Percentiles rank a stretch among this genome's conserved stretches.
Evolutionary conservation across 2,888 invertebrate genomes (phyloP).

Genomic region (Theretra japonica): DNA sequence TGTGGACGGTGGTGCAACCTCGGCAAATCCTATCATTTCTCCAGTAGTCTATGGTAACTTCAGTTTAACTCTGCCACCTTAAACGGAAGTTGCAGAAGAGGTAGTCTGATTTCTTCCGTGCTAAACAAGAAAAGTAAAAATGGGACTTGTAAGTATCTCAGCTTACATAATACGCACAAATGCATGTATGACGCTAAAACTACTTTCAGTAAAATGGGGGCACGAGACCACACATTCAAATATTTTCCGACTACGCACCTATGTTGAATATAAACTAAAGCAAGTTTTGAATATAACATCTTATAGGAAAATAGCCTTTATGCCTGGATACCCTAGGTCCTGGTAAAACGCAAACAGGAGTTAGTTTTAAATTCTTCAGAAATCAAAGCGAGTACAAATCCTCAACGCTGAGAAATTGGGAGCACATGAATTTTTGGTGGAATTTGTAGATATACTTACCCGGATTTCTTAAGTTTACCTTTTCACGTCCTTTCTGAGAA

Average conservation of each 20-base stretch:
- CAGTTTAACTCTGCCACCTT: too few species aligned
- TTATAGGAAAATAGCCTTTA: neutral
- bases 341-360: neutral
- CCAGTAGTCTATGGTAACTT: too few species aligned
- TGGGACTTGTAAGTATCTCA: neutral
- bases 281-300: neutral
- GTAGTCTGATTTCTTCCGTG: neutral
- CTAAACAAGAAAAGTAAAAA: neutral
- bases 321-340: neutral
- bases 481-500: neutral
- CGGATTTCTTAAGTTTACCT: neutral
- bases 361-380: slow-evolving; percentile 4
- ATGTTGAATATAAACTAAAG: slow-evolving; percentile 13
- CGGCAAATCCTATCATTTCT: too few species aligned
- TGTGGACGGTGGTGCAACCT: too few species aligned
- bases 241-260: neutral
- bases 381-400: slow-evolving; percentile 15
- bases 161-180: neutral
- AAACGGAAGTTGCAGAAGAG: too few species aligned
- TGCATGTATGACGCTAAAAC: neutral
- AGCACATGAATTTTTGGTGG: neutral
- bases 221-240: neutral
- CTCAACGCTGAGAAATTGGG: slow-evolving; percentile 12
- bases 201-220: neutral
- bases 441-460: neutral